A percentile compares a stretch with the other conserved stretches of the same genome.
Conservation (phyloP, 2,888 invertebrate genomes). For the Metallyticus violacea region DNA sequence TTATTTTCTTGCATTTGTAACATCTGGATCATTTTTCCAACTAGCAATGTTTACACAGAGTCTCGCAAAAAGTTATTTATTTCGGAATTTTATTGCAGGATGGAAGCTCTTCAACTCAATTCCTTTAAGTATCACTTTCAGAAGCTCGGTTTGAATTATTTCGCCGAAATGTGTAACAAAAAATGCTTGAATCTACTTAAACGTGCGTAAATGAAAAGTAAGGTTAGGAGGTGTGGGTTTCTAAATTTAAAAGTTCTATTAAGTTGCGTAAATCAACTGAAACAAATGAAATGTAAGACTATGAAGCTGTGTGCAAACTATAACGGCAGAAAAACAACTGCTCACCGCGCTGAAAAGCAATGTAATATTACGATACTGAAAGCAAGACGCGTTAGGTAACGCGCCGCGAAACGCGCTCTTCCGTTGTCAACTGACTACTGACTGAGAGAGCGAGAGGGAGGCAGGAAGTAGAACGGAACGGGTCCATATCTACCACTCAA, state of each 20-base stretch:
- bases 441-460: not conserved
- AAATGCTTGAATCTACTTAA: not conserved
- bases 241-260: not conserved
- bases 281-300: not conserved
- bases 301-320: not conserved
- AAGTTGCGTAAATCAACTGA: not conserved
- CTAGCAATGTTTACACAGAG: not conserved
- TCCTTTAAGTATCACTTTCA: not conserved
- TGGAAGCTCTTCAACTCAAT: not conserved
- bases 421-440: not conserved
- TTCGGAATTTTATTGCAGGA: not conserved
- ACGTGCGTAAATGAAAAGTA: not conserved
- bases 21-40: not conserved
- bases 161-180: not conserved
- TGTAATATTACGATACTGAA: not conserved
- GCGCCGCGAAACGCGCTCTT: not conserved
- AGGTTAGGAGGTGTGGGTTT: not conserved
- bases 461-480: not conserved
- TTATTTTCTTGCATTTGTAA: not conserved
- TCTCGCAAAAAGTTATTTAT: not conserved
- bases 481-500: not conserved
- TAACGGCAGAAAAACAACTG: not conserved
- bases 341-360: not conserved
- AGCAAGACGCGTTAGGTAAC: not conserved
- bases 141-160: not conserved